Conservation (phyloP, 2,113 vertebrate species). For the Solenodon paradoxus region DNA sequence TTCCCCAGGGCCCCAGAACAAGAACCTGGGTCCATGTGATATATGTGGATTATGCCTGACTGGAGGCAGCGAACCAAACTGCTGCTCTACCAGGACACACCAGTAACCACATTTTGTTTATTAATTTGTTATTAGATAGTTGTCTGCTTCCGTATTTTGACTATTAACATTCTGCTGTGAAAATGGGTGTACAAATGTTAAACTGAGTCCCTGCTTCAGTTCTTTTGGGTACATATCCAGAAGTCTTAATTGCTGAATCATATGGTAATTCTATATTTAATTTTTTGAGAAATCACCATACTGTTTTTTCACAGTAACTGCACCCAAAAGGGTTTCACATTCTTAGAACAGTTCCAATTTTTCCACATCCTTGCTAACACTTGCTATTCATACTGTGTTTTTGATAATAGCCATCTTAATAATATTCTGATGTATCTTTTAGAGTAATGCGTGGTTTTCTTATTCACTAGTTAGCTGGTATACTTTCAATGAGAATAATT, state of each 20-base stretch:
- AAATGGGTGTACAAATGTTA: neutral
- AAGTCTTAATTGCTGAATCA: neutral
- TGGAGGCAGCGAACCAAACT: no score
- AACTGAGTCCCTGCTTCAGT: neutral
- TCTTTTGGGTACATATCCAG: neutral
- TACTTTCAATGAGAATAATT: constrained; percentile 9
- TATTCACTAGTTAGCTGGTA: neutral
- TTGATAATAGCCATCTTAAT: neutral
- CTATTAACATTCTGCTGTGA: neutral
- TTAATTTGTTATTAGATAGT: no score
- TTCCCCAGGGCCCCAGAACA: no score
- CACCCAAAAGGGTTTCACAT: neutral
- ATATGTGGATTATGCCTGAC: no score
- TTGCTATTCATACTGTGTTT: constrained; percentile 6
- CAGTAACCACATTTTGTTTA: no score
- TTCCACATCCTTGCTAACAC: neutral
- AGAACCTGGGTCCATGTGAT: no score
- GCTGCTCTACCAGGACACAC: no score
- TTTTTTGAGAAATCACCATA: neutral
- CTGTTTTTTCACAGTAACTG: no score
- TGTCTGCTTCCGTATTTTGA: neutral
- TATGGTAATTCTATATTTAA: constrained; percentile 10
- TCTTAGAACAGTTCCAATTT: neutral
- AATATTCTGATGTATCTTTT: neutral
- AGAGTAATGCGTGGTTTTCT: constrained; percentile 12